phyloP scores from a whole-genome alignment of 2,888 invertebrate species.

The Dynastes maya region DNA sequence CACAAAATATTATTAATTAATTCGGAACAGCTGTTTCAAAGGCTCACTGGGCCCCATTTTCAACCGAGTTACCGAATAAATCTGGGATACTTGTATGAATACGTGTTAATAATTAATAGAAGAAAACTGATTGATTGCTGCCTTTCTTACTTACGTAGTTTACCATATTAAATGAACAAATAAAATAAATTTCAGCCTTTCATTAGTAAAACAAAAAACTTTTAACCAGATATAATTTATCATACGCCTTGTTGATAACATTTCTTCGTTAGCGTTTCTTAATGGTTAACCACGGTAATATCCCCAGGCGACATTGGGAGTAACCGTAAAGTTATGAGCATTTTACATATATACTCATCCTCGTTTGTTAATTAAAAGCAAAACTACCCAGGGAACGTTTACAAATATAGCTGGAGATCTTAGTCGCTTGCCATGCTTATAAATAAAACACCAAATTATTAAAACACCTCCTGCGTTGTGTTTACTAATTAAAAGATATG shows the following conservation, averaged over 20 bases:
- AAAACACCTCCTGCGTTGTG: constrained; percentile 29
- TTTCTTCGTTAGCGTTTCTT: constrained; percentile 29
- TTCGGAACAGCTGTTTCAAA: too few relatives aligned
- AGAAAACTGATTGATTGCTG: too few relatives aligned
- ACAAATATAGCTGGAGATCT: constrained; percentile 6
- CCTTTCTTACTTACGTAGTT: too few relatives aligned
- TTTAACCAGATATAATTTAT: constrained; percentile 29
- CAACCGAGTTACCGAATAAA: too few relatives aligned
- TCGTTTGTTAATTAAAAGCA: constrained; percentile 25
- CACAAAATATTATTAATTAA: too few relatives aligned
- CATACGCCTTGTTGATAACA: constrained; percentile 29
- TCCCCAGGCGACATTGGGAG: not conserved
- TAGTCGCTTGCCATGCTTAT: constrained; percentile 21
- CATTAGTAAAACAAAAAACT: not conserved
- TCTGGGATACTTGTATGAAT: too few relatives aligned
- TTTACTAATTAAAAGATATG: constrained; percentile 43
- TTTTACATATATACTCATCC: constrained; percentile 13
- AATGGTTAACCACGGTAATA: constrained; percentile 24
- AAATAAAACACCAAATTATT: constrained; percentile 43
- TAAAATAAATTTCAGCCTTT: not conserved
- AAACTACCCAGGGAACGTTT: not conserved
- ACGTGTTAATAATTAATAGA: too few relatives aligned
- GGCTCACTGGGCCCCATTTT: too few relatives aligned
- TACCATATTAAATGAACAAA: too few relatives aligned
- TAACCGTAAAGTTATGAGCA: constrained; percentile 15